phyloP scores from a whole-genome alignment of 2,888 invertebrate genomes.

The Ichneumoninae sp. region DNA sequence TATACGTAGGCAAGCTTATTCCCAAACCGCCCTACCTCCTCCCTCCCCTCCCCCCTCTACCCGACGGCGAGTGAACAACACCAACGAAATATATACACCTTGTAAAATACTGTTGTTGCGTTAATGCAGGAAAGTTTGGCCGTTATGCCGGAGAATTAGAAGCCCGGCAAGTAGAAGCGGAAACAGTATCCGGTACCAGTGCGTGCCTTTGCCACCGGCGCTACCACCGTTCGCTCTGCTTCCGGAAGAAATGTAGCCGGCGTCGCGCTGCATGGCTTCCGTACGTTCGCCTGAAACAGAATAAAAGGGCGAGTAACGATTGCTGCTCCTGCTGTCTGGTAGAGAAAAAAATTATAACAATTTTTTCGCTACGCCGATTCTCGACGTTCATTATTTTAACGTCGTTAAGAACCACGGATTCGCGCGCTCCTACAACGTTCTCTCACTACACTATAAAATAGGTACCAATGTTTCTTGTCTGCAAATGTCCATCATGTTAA shows the following conservation, averaged over 20 bases:
- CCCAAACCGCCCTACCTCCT: conserved; percentile 7
- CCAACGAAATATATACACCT: conserved; percentile 59
- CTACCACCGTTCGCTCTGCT: conserved; percentile 68
- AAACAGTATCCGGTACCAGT: conserved; percentile 74
- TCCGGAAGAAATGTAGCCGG: conserved; percentile 78
- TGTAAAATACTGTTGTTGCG: conserved; percentile 72
- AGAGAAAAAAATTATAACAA: neutral
- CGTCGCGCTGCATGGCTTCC: conserved; percentile 89
- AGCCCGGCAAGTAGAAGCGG: conserved; percentile 77
- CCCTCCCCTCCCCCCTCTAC: neutral
- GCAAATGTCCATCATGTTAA: no score
- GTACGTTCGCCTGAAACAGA: conserved; percentile 85
- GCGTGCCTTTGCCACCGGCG: conserved; percentile 59
- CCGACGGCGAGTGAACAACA: conserved; percentile 48
- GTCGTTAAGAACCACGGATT: neutral
- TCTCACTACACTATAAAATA: no score
- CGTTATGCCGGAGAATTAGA: conserved; percentile 76
- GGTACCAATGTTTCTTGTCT: no score
- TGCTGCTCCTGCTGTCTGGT: neutral
- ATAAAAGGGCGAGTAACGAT: conserved; percentile 71
- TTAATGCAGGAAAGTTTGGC: conserved; percentile 78
- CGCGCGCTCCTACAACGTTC: neutral
- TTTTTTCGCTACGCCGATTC: neutral
- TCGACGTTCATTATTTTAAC: neutral
- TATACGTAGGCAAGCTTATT: conserved; percentile 54